Evolutionary conservation across 2,888 invertebrate genomes (phyloP).

Genomic region (Dryocosmus kuriphilus): DNA sequence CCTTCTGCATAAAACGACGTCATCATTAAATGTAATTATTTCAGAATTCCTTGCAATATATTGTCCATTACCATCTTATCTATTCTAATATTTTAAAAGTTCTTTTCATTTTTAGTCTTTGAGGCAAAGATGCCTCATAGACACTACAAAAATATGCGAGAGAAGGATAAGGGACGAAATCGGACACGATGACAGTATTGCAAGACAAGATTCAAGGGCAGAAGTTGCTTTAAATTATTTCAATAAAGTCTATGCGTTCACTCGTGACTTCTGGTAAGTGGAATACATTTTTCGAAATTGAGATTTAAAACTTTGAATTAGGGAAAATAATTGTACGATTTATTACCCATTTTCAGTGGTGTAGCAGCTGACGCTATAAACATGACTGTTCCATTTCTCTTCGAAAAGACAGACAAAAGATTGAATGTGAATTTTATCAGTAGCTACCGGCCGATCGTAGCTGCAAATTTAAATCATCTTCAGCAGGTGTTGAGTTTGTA

Average conservation of each 20-base stretch:
- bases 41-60: not conserved
- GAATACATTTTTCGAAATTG: not conserved
- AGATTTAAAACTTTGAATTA: not conserved
- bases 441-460: slow-evolving; percentile 63
- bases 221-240: slow-evolving; percentile 66
- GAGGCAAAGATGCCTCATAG: slow-evolving; percentile 57
- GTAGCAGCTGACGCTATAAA: slow-evolving; percentile 60
- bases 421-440: slow-evolving; percentile 46
- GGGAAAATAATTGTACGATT: not conserved
- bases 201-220: slow-evolving; percentile 62
- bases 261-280: slow-evolving; percentile 67
- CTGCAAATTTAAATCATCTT: slow-evolving; percentile 64
- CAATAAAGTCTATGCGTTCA: slow-evolving; percentile 66
- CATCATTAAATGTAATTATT: slow-evolving; percentile 61
- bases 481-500: slow-evolving; percentile 64
- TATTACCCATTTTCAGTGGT: slow-evolving; percentile 65
- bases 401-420: slow-evolving; percentile 50
- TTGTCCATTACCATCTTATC: not conserved
- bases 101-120: slow-evolving; percentile 60
- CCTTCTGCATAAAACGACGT: slow-evolving; percentile 54
- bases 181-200: slow-evolving; percentile 52
- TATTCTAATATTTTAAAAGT: slow-evolving; percentile 29
- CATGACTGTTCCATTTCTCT: slow-evolving; percentile 64
- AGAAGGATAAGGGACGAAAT: slow-evolving; percentile 60
- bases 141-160: slow-evolving; percentile 53